Conservation (phyloP, 2,797 vertebrate species). For the Crocidura indochinensis region DNA sequence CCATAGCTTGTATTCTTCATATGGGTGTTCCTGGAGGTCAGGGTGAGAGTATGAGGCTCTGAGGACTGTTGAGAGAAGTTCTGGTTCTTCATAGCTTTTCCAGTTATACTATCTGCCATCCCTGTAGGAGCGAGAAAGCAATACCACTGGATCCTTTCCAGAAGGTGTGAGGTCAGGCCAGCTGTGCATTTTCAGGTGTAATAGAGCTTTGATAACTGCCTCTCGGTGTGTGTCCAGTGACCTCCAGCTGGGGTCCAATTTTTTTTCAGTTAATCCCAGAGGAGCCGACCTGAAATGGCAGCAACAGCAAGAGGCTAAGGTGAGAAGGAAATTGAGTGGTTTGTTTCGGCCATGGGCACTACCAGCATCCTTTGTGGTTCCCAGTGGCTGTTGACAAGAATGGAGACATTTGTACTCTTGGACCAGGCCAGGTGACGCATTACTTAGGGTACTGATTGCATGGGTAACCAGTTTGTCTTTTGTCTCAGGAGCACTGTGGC, state of each 20-base stretch:
- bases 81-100: not conserved
- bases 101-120: not conserved
- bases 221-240: not conserved
- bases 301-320: not conserved
- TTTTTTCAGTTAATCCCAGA: not conserved
- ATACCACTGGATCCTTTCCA: not conserved
- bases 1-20: not conserved
- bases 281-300: not conserved
- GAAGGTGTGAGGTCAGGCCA: not conserved
- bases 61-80: not conserved
- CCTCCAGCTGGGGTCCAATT: not conserved
- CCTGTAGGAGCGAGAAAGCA: not conserved
- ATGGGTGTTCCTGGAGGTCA: not conserved
- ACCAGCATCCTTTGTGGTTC: not conserved
- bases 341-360: not conserved
- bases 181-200: accelerated
- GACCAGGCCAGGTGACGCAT: not conserved
- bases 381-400: not conserved
- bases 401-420: not conserved
- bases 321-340: not conserved
- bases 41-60: not conserved
- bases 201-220: not conserved
- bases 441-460: not conserved
- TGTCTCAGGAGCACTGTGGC: slow-evolving; percentile 57
- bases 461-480: slow-evolving; percentile 68